Base-by-base conservation (phyloP, 1,140 invertebrate species). In the Teleopsis dalmanni region DNA sequence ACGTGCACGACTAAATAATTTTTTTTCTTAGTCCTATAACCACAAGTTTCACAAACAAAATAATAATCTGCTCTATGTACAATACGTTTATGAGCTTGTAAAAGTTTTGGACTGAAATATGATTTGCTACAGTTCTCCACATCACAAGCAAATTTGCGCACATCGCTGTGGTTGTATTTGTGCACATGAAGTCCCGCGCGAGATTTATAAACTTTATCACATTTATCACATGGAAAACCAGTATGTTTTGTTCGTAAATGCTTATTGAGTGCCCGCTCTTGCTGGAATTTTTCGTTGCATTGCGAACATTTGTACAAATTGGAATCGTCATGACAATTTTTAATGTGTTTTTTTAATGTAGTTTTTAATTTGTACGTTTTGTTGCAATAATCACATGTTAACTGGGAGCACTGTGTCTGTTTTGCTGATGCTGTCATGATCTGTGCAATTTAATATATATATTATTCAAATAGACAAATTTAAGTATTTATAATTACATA, bases 1-100 rank as follows among this genome's bases (percentile, higher is more conserved):
- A 95, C 89, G 72, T 97, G 93, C 13, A 92, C 96, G 43, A 92
- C 95, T 1, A 97, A 74, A 60, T 95, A 92, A 62, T 95, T 92
- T 18, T 61, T 55, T 37, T 63, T 57, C 4, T 59, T 54, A 0
- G 59, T 64, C 4, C 63, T 49, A 47, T 58, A 66, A 16, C 63
- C 64, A 21, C 64, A 66, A 36, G 64, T n/a, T 25, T 66, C 64
- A 25, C 64, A 66, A 21, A 66, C 55, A 36, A 58, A 66, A 38
- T 66, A 62, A 0, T 58, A 52, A 9, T 66, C 59, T 6, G 47
- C 44, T 29, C 34, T 56, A 52, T 66, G 64, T 9, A 63, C 53
- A 19, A 26, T 16, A 9, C 60, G 60, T 0, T 58, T 59, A 22
- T 66, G 64, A 4, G 52, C 57, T 2, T 48, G 51, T 5, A 66